These are phyloP conservation scores for Petrocephalus sullivani DNA, from an alignment of 2,797 vertebrate genomes.

Conservation along the genomic window DNA sequence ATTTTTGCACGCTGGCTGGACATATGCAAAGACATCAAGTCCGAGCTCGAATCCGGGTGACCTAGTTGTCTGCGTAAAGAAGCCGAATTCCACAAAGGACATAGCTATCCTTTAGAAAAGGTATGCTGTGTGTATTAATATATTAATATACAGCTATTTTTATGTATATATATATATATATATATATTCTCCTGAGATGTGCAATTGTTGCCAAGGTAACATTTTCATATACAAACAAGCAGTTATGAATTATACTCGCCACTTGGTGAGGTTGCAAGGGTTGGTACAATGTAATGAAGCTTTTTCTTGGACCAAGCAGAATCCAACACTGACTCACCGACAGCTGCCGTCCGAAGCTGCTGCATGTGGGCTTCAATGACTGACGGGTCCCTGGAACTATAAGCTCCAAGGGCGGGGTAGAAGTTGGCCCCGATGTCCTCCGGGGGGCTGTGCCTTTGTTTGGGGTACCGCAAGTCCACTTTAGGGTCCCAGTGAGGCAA, in stretches of 20 bases:
- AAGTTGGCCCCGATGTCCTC: conserved; percentile 90
- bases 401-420: conserved; percentile 87
- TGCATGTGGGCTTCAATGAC: conserved; percentile 89
- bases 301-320: background rate
- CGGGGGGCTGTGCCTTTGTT: conserved; percentile 80
- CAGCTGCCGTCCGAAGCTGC: conserved; percentile 80
- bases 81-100: background rate
- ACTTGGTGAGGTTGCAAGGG: background rate
- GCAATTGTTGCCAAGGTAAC: background rate
- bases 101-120: background rate
- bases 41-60: background rate
- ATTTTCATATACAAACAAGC: background rate
- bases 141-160: background rate
- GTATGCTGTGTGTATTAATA: background rate
- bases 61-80: background rate
- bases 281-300: background rate
- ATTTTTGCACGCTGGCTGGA: background rate
- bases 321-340: conserved; percentile 69
- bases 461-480: conserved; percentile 79
- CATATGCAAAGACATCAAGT: background rate
- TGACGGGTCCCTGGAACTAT: conserved; percentile 86
- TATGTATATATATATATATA: no score
- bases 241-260: background rate
- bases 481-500: conserved; percentile 89
- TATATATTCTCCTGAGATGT: background rate